Evolutionary conservation across 2,888 invertebrate species (phyloP).

Genomic region (Acleris emargana): DNA sequence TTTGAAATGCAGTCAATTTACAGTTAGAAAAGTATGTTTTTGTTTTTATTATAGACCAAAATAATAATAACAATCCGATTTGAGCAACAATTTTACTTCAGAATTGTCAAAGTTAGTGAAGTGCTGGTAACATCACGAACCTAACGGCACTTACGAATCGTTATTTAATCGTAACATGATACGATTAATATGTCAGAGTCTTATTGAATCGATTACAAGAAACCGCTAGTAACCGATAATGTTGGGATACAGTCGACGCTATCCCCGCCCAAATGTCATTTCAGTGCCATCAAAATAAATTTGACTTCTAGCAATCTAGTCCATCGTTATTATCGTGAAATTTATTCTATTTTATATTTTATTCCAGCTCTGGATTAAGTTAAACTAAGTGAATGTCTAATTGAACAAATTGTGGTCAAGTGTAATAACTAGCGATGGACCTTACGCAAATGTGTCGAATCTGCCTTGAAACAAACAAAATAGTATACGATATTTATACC

Average conservation of each 20-base stretch:
- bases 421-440: slow-evolving; percentile 49
- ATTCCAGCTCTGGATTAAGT: neutral
- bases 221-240: neutral
- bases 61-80: slow-evolving; percentile 21
- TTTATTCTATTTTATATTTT: neutral
- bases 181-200: neutral
- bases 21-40: slow-evolving; percentile 6
- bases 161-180: neutral
- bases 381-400: neutral
- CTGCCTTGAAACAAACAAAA: slow-evolving; percentile 62
- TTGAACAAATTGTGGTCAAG: neutral
- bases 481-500: slow-evolving; percentile 67
- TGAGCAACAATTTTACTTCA: slow-evolving; percentile 17
- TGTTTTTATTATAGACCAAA: slow-evolving; percentile 18
- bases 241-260: neutral
- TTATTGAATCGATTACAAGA: slow-evolving; percentile 1
- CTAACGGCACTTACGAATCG: neutral
- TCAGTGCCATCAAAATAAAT: slow-evolving; percentile 11
- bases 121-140: neutral
- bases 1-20: slow-evolving; percentile 10
- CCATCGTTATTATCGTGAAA: neutral
- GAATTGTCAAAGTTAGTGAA: slow-evolving; percentile 28
- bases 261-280: neutral
- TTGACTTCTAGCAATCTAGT: slow-evolving; percentile 16
- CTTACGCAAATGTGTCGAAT: slow-evolving; percentile 68